phyloP scores from a whole-genome alignment of 2,797 vertebrate species.

The Gallirallus australis region DNA sequence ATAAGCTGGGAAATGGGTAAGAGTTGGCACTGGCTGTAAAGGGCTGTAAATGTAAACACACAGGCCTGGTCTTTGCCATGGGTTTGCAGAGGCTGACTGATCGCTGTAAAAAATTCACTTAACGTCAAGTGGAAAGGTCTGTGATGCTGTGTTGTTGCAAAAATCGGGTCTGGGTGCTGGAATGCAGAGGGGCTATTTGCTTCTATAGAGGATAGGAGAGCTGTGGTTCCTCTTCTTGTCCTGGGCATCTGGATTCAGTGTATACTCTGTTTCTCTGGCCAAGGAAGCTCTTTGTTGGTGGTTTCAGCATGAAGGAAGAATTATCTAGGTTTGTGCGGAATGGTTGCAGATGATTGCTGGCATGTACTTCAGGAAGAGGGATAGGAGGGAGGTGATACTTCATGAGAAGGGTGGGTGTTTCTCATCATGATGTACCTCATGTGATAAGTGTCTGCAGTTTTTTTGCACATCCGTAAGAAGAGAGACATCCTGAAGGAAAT shows the following conservation, averaged over 20 bases:
- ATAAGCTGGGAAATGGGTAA: neutral
- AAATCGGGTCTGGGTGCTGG: neutral
- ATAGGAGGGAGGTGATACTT: constrained; percentile 48
- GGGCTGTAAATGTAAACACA: neutral
- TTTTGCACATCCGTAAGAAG: constrained; percentile 17
- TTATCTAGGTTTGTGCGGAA: constrained; percentile 8
- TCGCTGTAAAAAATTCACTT: neutral
- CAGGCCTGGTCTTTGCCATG: neutral
- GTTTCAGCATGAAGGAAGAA: constrained; percentile 23
- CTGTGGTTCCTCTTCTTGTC: neutral
- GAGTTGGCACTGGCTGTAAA: neutral
- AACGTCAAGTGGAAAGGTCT: neutral
- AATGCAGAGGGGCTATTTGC: neutral
- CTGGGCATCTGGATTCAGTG: constrained; percentile 11
- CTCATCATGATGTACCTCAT: constrained; percentile 44
- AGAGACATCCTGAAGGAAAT: constrained; percentile 52
- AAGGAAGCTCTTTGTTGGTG: constrained; percentile 1
- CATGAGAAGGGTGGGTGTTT: constrained; percentile 57
- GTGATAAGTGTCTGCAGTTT: constrained; percentile 30
- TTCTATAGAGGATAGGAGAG: neutral
- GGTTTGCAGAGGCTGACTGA: neutral
- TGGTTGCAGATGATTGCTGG: constrained; percentile 44
- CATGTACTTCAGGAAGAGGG: constrained; percentile 34
- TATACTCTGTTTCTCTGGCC: neutral
- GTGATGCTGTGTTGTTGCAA: neutral